A percentile compares a stretch with the other conserved stretches of the same genome.
Conservation (phyloP, 2,113 vertebrate species). For the Siphamia tubifer region DNA sequence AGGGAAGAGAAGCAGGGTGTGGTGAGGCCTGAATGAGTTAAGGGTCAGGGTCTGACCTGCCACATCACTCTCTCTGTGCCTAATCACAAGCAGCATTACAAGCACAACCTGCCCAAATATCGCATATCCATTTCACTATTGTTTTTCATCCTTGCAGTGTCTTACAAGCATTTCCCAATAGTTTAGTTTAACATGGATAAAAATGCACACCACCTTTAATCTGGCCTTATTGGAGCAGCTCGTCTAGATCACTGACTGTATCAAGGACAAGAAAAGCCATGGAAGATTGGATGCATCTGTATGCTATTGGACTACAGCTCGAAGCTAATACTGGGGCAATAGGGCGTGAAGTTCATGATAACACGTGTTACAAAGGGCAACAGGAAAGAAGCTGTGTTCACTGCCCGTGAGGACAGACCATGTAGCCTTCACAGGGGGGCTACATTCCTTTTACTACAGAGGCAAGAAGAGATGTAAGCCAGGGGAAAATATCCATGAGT, state of each 20-base stretch:
- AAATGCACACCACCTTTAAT: not conserved
- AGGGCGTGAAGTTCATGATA: constrained; percentile 57
- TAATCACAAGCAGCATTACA: constrained; percentile 16
- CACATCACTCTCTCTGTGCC: not conserved
- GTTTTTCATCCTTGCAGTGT: not conserved
- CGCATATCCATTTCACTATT: not conserved
- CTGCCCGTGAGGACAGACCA: constrained; percentile 28
- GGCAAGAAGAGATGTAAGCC: constrained; percentile 16
- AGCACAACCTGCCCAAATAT: not conserved
- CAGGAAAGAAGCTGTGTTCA: constrained; percentile 45
- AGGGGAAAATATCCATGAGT: not conserved
- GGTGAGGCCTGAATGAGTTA: constrained; percentile 36
- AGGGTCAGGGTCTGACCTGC: constrained; percentile 34
- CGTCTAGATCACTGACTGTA: constrained; percentile 31
- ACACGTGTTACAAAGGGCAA: constrained; percentile 52
- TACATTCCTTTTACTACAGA: constrained; percentile 53
- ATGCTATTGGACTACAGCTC: constrained; percentile 32
- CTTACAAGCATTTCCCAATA: not conserved
- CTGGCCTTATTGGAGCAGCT: not conserved
- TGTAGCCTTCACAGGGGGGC: constrained; percentile 27
- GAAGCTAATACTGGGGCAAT: constrained; percentile 35
- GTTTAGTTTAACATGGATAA: not conserved
- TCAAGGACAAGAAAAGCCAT: constrained; percentile 21
- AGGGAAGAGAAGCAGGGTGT: constrained; percentile 44
- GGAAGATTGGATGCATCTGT: constrained; percentile 40